These are phyloP conservation scores for Blastobasis lacticolella DNA, from an alignment of 2,888 invertebrate genomes.

Conservation along the genomic window DNA sequence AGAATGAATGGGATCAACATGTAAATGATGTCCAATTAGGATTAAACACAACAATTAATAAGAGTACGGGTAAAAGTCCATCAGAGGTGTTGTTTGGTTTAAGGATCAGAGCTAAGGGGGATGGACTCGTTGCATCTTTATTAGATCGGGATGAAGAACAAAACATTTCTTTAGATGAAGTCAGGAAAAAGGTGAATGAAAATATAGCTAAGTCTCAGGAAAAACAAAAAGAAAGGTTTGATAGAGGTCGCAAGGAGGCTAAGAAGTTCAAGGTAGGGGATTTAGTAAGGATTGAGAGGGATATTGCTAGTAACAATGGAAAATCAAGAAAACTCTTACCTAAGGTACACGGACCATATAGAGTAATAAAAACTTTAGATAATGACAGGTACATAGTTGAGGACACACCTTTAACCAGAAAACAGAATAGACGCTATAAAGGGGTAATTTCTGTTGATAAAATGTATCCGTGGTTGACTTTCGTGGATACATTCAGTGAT, in stretches of 20 bases:
- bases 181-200: background rate
- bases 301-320: background rate
- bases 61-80: background rate
- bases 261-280: background rate
- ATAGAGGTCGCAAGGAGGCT: background rate
- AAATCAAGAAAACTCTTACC: background rate
- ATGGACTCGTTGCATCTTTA: background rate
- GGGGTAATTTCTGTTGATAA: background rate
- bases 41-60: background rate
- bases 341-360: background rate
- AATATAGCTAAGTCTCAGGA: background rate
- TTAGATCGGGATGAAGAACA: background rate
- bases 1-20: slow-evolving; percentile 5
- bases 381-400: background rate
- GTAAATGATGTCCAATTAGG: background rate
- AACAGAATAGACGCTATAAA: background rate
- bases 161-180: no score
- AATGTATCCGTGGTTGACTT: background rate
- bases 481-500: background rate
- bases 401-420: background rate
- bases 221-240: background rate
- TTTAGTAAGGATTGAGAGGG: background rate
- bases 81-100: background rate
- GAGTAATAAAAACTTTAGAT: background rate
- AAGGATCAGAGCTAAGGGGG: background rate